Evolutionary conservation across 2,113 vertebrate genomes (phyloP).

Genomic region (Mionectes macconnelli): DNA sequence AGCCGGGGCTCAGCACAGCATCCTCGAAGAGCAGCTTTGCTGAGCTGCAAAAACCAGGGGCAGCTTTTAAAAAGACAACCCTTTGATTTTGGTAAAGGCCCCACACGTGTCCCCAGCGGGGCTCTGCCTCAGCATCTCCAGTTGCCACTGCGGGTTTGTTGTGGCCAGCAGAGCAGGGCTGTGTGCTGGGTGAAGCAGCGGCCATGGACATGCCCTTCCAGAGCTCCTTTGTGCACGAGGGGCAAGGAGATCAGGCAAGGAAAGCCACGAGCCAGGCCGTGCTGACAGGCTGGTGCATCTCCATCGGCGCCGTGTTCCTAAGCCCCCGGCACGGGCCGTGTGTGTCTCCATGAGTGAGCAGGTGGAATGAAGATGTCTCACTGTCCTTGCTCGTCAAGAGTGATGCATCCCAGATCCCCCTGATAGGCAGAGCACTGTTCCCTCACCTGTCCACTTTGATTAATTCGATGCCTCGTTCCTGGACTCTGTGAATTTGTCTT

Average conservation of each 20-base stretch:
- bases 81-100: neutral
- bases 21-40: neutral
- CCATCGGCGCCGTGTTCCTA: neutral
- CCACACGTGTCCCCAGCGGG: accelerated
- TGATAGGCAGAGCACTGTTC: neutral
- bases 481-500: conserved; percentile 23
- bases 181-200: neutral
- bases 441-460: conserved; percentile 44
- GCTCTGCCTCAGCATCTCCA: too few species aligned
- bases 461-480: conserved; percentile 46
- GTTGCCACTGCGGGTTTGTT: too few species aligned
- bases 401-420: neutral
- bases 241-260: neutral
- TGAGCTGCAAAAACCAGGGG: neutral
- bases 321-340: neutral
- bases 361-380: neutral
- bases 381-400: neutral
- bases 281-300: conserved; percentile 42
- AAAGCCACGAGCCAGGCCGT: conserved; percentile 76
- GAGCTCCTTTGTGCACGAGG: neutral
- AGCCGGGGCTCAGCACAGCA: neutral
- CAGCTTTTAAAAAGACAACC: neutral
- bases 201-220: neutral
- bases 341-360: conserved; percentile 18
- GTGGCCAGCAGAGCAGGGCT: neutral